Base-by-base conservation (phyloP, 1,140 invertebrate genomes). In the Brachionus calyciflorus region DNA sequence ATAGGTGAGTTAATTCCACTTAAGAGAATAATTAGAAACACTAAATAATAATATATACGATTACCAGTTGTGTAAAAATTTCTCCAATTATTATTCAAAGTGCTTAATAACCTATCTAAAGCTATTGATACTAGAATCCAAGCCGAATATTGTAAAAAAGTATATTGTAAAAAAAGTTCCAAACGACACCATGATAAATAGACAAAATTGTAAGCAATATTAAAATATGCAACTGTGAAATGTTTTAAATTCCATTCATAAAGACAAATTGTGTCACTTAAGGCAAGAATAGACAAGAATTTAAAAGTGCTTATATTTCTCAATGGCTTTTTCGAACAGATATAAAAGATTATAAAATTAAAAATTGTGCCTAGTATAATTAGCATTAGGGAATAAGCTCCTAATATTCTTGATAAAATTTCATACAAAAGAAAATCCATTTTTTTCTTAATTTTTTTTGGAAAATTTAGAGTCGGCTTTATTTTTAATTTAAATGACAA, bases 181-280 rank as follows among this genome's bases (percentile, higher is more conserved):
- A 69, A 3, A 9, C 46, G 17, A 49, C 63, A 69, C 63, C 40
- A 69, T 28, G 9, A 1, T 17, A 69, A 46, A 28, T 30, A 44
- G 9, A 1, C 44, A 12, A 46, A 44, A 4, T 2, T n/a, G n/a
- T 7, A 46, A 24, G 41, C 40, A 46, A 69, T 4, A 9, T 14
- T 9, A 49, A 41, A 69, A 69, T 44, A 41, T 4, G 33, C 17
- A 7, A 26, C 14, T 24, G 17, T 44, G 44, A 69, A 69, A 28
- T 69, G 63, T 6, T 69, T 49, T 3, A 69, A 49, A 28, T 49
- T 46, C 63, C 63, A 69, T 44, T 49, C 63, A n/a, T 69, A 69
- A 4, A 69, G 19, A 1, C 2, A 9, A n/a, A 69, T 19, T 7
- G 21, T 69, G 19, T 69, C 63, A n/a, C n/a, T n/a, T n/a, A n/a